phyloP scores from a whole-genome alignment of 1,140 invertebrate genomes.

The Drosophila ananassae region DNA sequence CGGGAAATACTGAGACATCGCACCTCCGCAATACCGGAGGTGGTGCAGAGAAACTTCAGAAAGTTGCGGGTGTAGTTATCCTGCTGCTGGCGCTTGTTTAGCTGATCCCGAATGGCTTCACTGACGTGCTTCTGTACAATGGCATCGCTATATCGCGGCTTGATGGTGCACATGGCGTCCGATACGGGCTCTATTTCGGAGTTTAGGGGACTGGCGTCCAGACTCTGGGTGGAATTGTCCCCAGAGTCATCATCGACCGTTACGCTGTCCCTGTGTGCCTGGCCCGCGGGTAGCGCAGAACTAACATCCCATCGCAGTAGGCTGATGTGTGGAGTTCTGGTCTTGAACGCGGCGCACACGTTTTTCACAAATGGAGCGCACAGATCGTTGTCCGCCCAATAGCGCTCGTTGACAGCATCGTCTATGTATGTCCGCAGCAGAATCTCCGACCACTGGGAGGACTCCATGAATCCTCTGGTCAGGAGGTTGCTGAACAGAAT shows the following conservation, averaged over 20 bases:
- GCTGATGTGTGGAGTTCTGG: constrained; percentile 89
- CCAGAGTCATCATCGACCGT: constrained; percentile 86
- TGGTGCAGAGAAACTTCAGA: constrained; percentile 92
- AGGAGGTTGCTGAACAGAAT: constrained; percentile 94
- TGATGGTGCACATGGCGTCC: constrained; percentile 67
- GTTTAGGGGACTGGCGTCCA: constrained; percentile 61
- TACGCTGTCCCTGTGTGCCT: constrained; percentile 83
- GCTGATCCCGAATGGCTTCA: constrained; percentile 94
- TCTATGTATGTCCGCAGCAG: constrained; percentile 95
- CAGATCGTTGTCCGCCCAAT: constrained; percentile 96
- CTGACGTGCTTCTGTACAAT: constrained; percentile 92
- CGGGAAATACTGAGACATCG: constrained; percentile 92
- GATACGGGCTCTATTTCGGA: constrained; percentile 54
- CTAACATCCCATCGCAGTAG: constrained; percentile 87
- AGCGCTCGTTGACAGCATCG: constrained; percentile 95
- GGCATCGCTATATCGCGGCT: constrained; percentile 88
- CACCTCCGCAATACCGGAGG: constrained; percentile 93
- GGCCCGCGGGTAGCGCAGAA: constrained; percentile 61
- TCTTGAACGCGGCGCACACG: constrained; percentile 93
- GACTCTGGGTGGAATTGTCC: constrained; percentile 82
- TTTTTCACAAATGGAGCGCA: constrained; percentile 97
- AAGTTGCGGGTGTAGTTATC: constrained; percentile 95
- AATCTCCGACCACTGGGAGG: constrained; percentile 90
- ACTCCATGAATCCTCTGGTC: constrained; percentile 91
- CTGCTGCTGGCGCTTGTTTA: constrained; percentile 92